Evolutionary conservation across 2,888 invertebrate species (phyloP), one percentile per base, ranked within the genome.

Genomic region (Cephus runcator): DNA sequence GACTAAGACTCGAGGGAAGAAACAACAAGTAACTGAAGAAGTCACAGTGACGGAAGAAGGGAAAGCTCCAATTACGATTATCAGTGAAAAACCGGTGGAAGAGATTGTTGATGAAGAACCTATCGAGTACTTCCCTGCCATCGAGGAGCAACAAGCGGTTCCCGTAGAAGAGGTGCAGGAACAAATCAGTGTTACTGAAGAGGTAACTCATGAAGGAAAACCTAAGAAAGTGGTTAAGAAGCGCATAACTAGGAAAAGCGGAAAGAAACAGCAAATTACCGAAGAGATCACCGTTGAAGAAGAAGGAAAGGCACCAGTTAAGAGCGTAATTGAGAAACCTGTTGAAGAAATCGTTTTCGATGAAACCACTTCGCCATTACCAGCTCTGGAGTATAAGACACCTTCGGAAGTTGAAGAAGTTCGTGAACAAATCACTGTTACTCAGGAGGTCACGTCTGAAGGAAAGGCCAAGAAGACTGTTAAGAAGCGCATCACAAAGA

Each of bases 141-240:
- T 84, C 75, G 79, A 85, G 83, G 83, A 85, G 81, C 80, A 82
- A 76, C 12, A 73, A 69, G 40, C 40, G 0, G 40, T 40, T 40
- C 40, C 40, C 4, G 30, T 73, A 40, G 80, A 77, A 74, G 79
- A 79, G 56, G 79, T 74, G n/a, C 76, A 77, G 35, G 77, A 40
- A 34, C 83, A 83, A 80, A 85, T 81, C 87, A 76, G 83, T 88
- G 78, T 83, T 6, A 76, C 79, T 73, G 85, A 85, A 69, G 82
- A 85, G 78, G 82, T 80, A 15, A 34, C 75, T 23, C 86, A 85
- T 79, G 85, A 92, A 78, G 92, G 93, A 87, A 85, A 92, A 23
- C 93, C 92, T 0, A 92, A 92, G 90, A 92, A 93, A 75, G 87
- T 91, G 75, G 92, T 92, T 33, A 87, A 92, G 69, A 90, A 92